These are phyloP conservation scores for Pentalonia nigronervosa DNA, from an alignment of 1,140 invertebrate species.

Conservation along the genomic window DNA sequence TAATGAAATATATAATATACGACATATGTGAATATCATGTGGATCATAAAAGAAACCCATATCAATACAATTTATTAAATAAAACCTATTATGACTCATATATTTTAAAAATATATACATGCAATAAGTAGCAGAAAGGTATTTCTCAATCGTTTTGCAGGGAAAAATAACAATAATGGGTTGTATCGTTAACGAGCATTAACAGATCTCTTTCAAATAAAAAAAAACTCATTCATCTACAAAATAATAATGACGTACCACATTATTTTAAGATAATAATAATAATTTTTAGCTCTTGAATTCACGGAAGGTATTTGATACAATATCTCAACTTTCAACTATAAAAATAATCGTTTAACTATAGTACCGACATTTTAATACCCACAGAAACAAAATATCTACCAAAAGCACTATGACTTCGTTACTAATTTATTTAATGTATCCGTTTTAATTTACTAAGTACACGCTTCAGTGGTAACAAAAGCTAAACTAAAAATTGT, in stretches of 20 bases:
- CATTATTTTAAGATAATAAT: slow-evolving; percentile 37
- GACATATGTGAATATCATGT: background rate
- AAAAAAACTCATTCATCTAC: background rate
- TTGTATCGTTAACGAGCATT: slow-evolving; percentile 7
- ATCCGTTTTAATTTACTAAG: background rate
- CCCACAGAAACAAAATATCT: background rate
- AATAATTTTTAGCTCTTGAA: background rate
- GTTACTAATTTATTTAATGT: background rate
- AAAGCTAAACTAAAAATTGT: background rate
- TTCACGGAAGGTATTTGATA: background rate
- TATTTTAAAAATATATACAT: background rate
- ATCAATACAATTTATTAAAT: background rate
- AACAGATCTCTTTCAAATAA: background rate
- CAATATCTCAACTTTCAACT: background rate
- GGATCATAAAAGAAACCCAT: background rate
- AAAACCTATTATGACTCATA: background rate
- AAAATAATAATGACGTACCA: background rate
- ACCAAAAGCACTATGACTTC: background rate
- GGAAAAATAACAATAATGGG: background rate
- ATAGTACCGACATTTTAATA: background rate
- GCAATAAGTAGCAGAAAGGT: background rate
- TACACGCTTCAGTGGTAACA: background rate
- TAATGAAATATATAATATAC: background rate
- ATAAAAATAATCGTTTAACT: background rate
- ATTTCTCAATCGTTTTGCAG: background rate